Percentiles rank a stretch among this genome's conserved stretches.
Conservation (phyloP, 2,888 invertebrate genomes). For the Clepsis dumicolana region DNA sequence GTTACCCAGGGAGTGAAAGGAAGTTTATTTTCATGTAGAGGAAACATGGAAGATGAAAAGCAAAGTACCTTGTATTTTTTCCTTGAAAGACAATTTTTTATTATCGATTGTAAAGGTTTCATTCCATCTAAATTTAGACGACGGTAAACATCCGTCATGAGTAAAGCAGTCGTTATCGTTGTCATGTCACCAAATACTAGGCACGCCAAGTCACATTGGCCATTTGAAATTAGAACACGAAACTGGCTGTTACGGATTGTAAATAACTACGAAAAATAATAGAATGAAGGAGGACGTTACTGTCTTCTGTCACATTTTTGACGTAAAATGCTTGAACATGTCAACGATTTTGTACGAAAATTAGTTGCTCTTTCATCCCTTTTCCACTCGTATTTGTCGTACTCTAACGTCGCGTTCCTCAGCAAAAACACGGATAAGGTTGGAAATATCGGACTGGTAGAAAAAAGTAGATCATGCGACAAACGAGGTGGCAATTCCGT, state of each 20-base stretch:
- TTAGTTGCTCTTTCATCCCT: too few relatives aligned
- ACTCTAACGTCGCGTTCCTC: constrained; percentile 40
- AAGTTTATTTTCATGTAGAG: not conserved
- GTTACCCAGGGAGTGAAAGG: not conserved
- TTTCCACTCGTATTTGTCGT: too few relatives aligned
- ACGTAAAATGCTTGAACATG: too few relatives aligned
- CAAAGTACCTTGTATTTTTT: not conserved
- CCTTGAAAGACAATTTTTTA: not conserved
- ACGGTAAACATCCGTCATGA: not conserved
- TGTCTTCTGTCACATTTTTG: too few relatives aligned
- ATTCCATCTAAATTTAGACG: not conserved
- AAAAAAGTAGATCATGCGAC: constrained; percentile 75
- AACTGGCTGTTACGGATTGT: constrained; percentile 38
- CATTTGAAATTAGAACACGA: constrained; percentile 45
- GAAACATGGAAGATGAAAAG: not conserved
- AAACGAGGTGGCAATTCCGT: constrained; percentile 78
- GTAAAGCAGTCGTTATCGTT: constrained; percentile 1
- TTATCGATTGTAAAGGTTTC: not conserved
- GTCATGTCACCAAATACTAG: constrained; percentile 15
- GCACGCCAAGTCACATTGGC: constrained; percentile 18
- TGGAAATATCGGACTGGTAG: constrained; percentile 48
- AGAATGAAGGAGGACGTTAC: too few relatives aligned
- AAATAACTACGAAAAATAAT: too few relatives aligned
- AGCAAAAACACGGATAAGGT: constrained; percentile 42
- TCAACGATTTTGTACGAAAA: too few relatives aligned